These are phyloP conservation scores for Mantis religiosa DNA, from an alignment of 2,888 invertebrate genomes.

Conservation along the genomic window DNA sequence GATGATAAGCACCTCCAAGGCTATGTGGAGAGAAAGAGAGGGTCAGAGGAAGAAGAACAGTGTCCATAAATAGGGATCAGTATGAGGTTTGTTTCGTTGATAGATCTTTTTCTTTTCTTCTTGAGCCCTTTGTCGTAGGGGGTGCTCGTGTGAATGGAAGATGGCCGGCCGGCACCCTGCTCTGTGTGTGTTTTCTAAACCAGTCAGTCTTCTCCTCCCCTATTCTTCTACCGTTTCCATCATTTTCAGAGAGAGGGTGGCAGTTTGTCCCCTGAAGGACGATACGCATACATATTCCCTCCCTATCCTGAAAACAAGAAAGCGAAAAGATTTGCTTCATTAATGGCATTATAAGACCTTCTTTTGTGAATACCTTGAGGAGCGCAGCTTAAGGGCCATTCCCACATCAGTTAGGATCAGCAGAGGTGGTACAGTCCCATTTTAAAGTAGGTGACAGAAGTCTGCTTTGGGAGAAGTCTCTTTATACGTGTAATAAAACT, in stretches of 20 bases:
- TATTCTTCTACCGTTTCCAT: background rate
- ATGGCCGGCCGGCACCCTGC: background rate
- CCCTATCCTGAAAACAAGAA: background rate
- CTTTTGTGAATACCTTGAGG: background rate
- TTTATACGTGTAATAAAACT: too few species aligned
- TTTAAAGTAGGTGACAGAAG: background rate
- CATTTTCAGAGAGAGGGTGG: background rate
- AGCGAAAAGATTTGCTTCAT: slow-evolving; percentile 21
- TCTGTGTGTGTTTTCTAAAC: background rate
- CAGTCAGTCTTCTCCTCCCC: background rate
- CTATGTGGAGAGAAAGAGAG: background rate
- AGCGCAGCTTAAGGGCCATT: background rate
- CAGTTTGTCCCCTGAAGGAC: background rate
- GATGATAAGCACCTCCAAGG: background rate
- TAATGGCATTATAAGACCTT: slow-evolving; percentile 14
- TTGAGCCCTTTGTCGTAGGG: background rate
- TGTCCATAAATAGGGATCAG: background rate
- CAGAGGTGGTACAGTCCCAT: background rate
- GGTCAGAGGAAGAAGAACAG: background rate
- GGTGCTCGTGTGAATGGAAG: background rate
- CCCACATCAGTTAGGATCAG: background rate
- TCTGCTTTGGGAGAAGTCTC: too few species aligned
- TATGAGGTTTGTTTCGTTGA: background rate
- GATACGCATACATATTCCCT: background rate
- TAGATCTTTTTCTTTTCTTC: background rate